A percentile compares a stretch with the other conserved stretches of the same genome.
Conservation (phyloP, 2,797 vertebrate genomes). For the Tragopan temminckii region DNA sequence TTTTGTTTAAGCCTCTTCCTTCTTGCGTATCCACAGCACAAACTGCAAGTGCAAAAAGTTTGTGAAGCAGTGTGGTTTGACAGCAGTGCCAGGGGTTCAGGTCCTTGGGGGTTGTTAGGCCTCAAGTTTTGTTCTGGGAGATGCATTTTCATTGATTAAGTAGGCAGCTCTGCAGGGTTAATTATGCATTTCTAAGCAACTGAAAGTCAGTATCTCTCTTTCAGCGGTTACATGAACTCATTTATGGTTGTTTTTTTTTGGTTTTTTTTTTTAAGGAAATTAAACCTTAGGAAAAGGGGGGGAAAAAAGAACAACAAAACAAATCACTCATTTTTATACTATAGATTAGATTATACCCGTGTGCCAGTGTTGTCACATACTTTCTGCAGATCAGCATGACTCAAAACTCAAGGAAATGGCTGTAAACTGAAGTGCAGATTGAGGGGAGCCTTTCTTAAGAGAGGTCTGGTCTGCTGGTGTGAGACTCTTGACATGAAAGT, state of each 20-base stretch:
- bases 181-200: neutral
- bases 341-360: too few relatives aligned
- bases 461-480: neutral
- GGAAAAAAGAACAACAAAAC: too few relatives aligned
- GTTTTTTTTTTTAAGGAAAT: neutral
- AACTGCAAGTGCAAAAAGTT: neutral
- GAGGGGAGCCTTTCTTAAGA: neutral
- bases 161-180: neutral
- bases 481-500: neutral
- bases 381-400: neutral
- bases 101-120: neutral
- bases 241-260: too few relatives aligned
- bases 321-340: neutral
- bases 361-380: neutral
- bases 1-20: neutral
- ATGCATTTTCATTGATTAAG: neutral
- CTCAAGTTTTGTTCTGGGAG: neutral
- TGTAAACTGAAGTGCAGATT: neutral
- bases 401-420: accelerated
- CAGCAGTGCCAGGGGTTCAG: too few relatives aligned
- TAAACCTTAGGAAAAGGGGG: neutral
- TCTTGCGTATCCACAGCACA: too few relatives aligned
- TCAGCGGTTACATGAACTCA: neutral
- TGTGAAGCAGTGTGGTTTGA: neutral
- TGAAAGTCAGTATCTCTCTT: neutral